A percentile compares a stretch with the other conserved stretches of the same genome.
Evolutionary conservation across 2,113 vertebrate genomes (phyloP).

Genomic region (Hystrix brachyura): DNA sequence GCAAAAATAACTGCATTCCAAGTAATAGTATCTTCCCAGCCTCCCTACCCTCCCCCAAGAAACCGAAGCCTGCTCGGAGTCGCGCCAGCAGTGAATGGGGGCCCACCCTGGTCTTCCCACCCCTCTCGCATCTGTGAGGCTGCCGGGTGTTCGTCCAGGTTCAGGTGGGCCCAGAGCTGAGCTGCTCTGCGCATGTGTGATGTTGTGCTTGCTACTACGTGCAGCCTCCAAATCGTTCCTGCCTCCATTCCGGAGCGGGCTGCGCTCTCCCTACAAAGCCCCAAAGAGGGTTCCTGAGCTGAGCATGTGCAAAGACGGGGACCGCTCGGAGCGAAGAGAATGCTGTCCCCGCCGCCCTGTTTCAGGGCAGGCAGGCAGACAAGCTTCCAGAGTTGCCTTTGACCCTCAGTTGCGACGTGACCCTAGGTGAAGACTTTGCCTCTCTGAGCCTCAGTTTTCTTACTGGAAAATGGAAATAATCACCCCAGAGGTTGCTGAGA

Average conservation of each 20-base stretch:
- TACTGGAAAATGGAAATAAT: background rate
- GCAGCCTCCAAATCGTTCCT: background rate
- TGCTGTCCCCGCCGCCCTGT: background rate
- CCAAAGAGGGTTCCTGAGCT: background rate
- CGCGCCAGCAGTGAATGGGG: background rate
- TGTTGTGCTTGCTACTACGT: rapidly evolving
- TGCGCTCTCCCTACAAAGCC: background rate
- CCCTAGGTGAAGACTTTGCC: background rate
- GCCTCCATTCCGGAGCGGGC: background rate
- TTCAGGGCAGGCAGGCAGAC: background rate
- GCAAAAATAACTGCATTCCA: background rate
- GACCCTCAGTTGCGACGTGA: background rate
- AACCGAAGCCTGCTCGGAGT: background rate
- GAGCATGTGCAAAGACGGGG: background rate
- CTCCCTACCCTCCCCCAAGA: background rate
- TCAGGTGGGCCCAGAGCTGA: rapidly evolving
- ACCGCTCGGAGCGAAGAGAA: background rate
- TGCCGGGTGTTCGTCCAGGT: background rate
- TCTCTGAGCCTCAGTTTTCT: background rate
- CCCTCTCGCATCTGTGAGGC: rapidly evolving
- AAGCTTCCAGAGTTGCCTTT: background rate
- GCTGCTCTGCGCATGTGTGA: no score
- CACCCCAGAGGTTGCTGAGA: background rate
- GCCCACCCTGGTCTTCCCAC: background rate
- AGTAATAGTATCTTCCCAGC: background rate